Evolutionary conservation across 2,113 vertebrate genomes (phyloP), one percentile per base, ranked within the genome.

Genomic region (Anhinga anhinga): DNA sequence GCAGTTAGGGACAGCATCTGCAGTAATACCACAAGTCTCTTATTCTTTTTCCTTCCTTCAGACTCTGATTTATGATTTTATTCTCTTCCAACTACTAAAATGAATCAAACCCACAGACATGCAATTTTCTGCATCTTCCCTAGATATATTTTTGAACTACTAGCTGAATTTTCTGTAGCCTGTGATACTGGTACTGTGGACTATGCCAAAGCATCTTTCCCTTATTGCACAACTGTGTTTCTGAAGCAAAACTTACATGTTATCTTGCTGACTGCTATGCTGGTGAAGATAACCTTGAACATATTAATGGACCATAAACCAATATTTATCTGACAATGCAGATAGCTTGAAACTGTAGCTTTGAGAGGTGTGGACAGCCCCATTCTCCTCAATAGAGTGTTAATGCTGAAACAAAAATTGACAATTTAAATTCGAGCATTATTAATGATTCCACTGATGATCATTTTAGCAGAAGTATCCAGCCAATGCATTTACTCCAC

Each of bases 401-500:
- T 95, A 94, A 88, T 25, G n/a, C 73, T 58, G 67, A 94, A 87
- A 53, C 11, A 91, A 78, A 96, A 93, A 76, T 13, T 91, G 95
- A 91, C 86, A 94, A 95, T 97, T 97, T 96, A 90, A 96, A 96
- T 90, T 91, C 32, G 74, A 93, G 34, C 58, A 62, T 96, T 96
- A 97, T 96, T 96, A 97, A 95, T 95, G 83, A 87, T 82, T 96
- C 94, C 86, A 91, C 87, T 97, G 95, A 85, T 97, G 94, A 97
- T 91, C 93, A 80, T 93, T 97, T 97, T 42, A 93, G 95, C 94
- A 96, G 78, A 94, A 96, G 59, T 50, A 93, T 97, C 23, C 84
- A 96, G 94, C 84, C 94, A 95, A 80, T 96, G 93, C 86, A 81
- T 94, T 94, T 93, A 93, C 63, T 97, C 71, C 82, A 86, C 82